A percentile compares a stretch with the other conserved stretches of the same genome.
phyloP scores from a whole-genome alignment of 2,888 invertebrate genomes.

The Caenorhabditis virilis region DNA sequence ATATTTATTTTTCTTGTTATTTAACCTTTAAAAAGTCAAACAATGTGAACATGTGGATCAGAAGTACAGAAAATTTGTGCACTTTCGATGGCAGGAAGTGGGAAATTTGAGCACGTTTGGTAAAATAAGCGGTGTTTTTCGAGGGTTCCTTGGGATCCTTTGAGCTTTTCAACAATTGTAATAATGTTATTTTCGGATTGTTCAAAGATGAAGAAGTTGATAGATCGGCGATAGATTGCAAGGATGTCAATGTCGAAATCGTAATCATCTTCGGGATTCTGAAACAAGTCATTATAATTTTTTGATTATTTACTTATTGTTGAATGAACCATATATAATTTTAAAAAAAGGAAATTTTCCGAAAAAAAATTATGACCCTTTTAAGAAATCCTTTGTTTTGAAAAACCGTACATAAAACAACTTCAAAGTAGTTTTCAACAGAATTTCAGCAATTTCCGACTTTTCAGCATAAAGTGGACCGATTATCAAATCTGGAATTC shows the following conservation, averaged over 20 bases:
- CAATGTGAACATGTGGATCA: conserved; percentile 13
- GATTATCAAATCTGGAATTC: conserved; percentile 17
- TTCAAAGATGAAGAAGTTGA: conserved; percentile 22
- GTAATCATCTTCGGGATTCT: conserved; percentile 37
- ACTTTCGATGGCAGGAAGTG: conserved; percentile 13
- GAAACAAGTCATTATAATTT: no score
- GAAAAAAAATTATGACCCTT: no score
- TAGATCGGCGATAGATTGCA: conserved; percentile 31
- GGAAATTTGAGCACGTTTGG: conserved; percentile 27
- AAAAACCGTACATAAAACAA: conserved; percentile 19
- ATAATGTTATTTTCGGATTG: conserved; percentile 5
- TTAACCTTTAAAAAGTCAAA: no score
- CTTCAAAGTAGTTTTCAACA: conserved; percentile 7
- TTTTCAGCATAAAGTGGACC: conserved; percentile 23
- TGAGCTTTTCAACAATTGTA: conserved; percentile 11
- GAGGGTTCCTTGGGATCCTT: conserved; percentile 10
- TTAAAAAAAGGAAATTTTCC: no score
- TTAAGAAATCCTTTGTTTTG: no score
- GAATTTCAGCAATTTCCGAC: conserved; percentile 5
- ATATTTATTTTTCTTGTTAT: no score
- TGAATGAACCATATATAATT: no score
- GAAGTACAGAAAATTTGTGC: conserved; percentile 9
- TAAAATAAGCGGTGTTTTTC: conserved; percentile 12
- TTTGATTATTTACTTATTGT: no score
- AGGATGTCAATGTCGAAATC: conserved; percentile 25